Evolutionary conservation across 2,888 invertebrate genomes (phyloP).

Genomic region (Megalurothrips usitatus): DNA sequence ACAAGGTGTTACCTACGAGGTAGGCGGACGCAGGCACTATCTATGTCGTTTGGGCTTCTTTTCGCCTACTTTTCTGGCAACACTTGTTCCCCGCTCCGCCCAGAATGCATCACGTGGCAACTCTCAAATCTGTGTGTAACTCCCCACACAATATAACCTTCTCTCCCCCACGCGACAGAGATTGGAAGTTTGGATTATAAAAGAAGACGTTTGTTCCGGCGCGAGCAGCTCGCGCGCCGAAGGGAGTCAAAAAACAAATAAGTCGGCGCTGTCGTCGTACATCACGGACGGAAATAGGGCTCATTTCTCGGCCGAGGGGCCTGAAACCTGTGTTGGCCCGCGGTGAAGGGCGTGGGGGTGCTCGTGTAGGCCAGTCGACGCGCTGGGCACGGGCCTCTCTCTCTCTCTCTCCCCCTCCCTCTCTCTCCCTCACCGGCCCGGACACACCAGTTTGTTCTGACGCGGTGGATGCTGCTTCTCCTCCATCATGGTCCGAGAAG

Average conservation of each 20-base stretch:
- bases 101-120: no score
- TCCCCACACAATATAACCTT: no score
- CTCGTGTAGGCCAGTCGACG: not conserved
- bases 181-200: not conserved
- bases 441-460: not conserved
- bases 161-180: no score
- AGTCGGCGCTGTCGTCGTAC: conserved; percentile 2
- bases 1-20: no score
- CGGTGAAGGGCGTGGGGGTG: not conserved
- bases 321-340: not conserved
- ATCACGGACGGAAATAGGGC: not conserved
- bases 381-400: not conserved
- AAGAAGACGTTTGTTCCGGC: not conserved
- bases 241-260: conserved; percentile 11
- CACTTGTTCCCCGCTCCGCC: no score
- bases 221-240: no score
- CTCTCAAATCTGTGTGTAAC: no score
- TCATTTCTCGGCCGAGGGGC: not conserved
- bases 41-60: no score
- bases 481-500: no score
- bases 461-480: no score
- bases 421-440: not conserved
- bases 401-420: not conserved
- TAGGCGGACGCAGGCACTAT: no score
- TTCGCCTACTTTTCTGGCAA: no score